Base-by-base conservation (phyloP, 2,888 invertebrate genomes). In the Hyppa rectilinea region DNA sequence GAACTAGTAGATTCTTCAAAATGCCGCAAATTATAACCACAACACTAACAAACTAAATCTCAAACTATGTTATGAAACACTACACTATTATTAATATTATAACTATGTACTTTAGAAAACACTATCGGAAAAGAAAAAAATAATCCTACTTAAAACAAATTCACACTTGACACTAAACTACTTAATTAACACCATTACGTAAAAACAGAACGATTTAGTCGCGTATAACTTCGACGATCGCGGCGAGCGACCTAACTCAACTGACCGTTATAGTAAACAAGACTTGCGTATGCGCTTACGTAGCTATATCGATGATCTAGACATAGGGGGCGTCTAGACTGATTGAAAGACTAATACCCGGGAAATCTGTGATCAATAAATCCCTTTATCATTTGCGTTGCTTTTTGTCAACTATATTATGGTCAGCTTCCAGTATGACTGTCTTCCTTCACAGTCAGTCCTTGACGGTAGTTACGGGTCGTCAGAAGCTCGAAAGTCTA, bases 201-300 rank as follows among this genome's bases (percentile, higher is more conserved):
- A 26, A 10, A 9, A 40, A 36, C 53, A 34, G 7, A 49, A 49
- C 2, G 2, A 4, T 75, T 43, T 36, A 47, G 38, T 23, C 1
- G 20, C 52, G 10, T 1, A n/a, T 2, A 26, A 2, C 23, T 56
- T 14, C 43, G 4, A 20, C 26, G 45, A 12, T 5, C 56, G 12
- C 31, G 29, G 10, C 53, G 52, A 67, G 20, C 50, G 78, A 63
- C 47, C 60, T 76, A 38, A 53, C 78, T 23, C 63, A 81, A 81
- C 71, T 78, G 71, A 60, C 14, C 50, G 52, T 23, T 23, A 36
- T 75, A 78, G 81, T 78, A 78, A 78, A 78, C 77, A 75, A 45
- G 58, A 49, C 2, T 26, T 65, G 53, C 58, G 53, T 50, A 31
- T 40, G 50, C 50, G 47, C 59, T 31, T n/a, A 50, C 61, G n/a